Base-by-base conservation (phyloP, 2,113 vertebrate genomes). In the Chinchilla lanigera region DNA sequence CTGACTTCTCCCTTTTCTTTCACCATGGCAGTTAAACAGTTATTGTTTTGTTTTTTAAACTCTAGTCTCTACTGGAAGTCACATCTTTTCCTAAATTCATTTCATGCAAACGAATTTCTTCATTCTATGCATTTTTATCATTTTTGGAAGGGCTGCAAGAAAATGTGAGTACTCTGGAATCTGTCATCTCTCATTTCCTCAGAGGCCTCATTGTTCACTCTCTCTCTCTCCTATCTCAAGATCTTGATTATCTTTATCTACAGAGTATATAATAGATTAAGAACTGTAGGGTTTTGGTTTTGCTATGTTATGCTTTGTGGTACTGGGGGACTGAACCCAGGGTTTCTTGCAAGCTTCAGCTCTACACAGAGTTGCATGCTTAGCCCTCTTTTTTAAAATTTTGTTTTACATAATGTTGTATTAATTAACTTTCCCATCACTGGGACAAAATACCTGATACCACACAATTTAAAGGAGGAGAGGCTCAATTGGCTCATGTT, bases 381-480 rank as follows among this genome's bases (percentile, higher is more conserved):
- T 28, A 85, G 44, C 30, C 44, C 12, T 41, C 24, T 41, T 86
- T 89, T 50, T 90, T 50, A n/a, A n/a, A n/a, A 35, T 75, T 20
- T 89, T 81, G 61, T 85, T 95, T 95, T 86, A 94, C 77, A 78
- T 73, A 65, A 14, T 44, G 12, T 26, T 75, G 38, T 75, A 28
- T 75, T 44, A 75, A 44, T 75, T 22, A 75, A 41, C 38, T 77
- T n/a, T 77, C 26, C 26, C 11, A 6, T 47, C 41, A 77, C 73
- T 77, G 41, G 41, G 41, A 77, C 24, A 77, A 44, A 47, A 41
- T 44, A 77, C 41, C 12, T 77, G 73, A 47, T 75, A 44, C 67
- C 17, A n/a, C 67, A 71, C 24, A 28, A 28, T 3, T 13, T 41
- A 44, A 28, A 44, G 24, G 38, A 44, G 38, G 41, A 75, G 22